These are phyloP conservation scores for Lagodon rhomboides DNA, from an alignment of 2,797 vertebrate species.

Conservation along the genomic window DNA sequence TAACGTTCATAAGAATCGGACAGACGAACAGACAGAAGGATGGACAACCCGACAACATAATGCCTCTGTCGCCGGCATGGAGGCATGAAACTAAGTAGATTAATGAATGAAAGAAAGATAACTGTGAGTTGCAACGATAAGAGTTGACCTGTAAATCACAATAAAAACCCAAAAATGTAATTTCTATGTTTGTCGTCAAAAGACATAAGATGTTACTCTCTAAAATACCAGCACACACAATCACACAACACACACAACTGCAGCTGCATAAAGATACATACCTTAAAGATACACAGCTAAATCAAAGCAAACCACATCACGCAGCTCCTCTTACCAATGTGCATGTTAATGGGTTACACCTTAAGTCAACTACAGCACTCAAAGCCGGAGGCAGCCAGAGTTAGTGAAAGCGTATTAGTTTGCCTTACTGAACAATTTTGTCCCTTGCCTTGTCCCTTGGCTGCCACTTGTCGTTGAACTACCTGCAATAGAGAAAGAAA, in stretches of 20 bases:
- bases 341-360: constrained; percentile 74
- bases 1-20: too few relatives aligned
- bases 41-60: too few relatives aligned
- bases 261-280: not conserved
- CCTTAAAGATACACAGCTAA: not conserved
- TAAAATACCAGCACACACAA: not conserved
- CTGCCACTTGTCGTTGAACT: constrained; percentile 87
- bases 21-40: too few relatives aligned
- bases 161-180: not conserved
- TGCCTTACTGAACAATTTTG: constrained; percentile 93
- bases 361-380: constrained; percentile 48
- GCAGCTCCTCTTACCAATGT: not conserved
- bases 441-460: constrained; percentile 93
- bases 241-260: not conserved
- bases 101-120: not conserved
- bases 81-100: not conserved
- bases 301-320: not conserved
- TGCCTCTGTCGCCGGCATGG: too few relatives aligned
- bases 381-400: constrained; percentile 46
- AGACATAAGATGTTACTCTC: not conserved
- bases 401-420: constrained; percentile 81
- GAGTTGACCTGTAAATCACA: not conserved
- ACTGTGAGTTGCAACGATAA: not conserved
- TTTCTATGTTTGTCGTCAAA: not conserved
- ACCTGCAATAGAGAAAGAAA: constrained; percentile 83